Evolutionary conservation across 1,140 invertebrate genomes (phyloP).

Genomic region (Leguminivora glycinivorella): DNA sequence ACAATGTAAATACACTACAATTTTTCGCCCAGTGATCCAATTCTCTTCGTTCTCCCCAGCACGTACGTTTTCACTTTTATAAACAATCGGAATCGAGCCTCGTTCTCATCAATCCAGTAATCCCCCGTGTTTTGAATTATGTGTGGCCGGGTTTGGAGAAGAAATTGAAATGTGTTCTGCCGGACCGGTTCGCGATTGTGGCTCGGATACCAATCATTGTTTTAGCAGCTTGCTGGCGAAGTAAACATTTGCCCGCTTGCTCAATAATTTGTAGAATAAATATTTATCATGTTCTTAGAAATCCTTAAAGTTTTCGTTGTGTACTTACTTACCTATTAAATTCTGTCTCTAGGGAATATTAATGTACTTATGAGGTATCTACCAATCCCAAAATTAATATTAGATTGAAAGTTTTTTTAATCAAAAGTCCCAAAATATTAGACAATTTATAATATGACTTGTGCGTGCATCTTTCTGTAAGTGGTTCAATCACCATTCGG

Average conservation of each 20-base stretch:
- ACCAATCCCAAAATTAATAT: too few species aligned
- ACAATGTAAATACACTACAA: too few species aligned
- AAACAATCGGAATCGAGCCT: slow-evolving; percentile 2
- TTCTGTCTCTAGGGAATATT: too few species aligned
- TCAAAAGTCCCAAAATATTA: too few species aligned
- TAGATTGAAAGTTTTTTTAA: too few species aligned
- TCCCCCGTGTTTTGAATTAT: slow-evolving; percentile 23
- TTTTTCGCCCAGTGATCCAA: too few species aligned
- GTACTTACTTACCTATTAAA: too few species aligned
- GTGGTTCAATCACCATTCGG: neutral
- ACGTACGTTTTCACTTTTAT: neutral
- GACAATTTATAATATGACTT: too few species aligned
- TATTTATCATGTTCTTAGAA: neutral
- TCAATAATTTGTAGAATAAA: neutral
- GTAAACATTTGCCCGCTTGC: neutral
- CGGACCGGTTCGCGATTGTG: neutral
- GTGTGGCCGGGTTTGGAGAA: slow-evolving; percentile 1
- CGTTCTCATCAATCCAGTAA: slow-evolving; percentile 18
- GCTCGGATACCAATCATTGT: neutral
- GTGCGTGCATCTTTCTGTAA: neutral
- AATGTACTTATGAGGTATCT: too few species aligned
- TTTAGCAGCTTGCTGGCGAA: neutral
- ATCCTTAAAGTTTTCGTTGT: too few species aligned
- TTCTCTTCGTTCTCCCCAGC: too few species aligned
- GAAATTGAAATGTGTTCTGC: slow-evolving; percentile 21